Percentiles rank a stretch among this genome's conserved stretches.
These are phyloP conservation scores for Scaptomyza montana DNA, from an alignment of 1,140 invertebrate genomes.

Conservation along the genomic window DNA sequence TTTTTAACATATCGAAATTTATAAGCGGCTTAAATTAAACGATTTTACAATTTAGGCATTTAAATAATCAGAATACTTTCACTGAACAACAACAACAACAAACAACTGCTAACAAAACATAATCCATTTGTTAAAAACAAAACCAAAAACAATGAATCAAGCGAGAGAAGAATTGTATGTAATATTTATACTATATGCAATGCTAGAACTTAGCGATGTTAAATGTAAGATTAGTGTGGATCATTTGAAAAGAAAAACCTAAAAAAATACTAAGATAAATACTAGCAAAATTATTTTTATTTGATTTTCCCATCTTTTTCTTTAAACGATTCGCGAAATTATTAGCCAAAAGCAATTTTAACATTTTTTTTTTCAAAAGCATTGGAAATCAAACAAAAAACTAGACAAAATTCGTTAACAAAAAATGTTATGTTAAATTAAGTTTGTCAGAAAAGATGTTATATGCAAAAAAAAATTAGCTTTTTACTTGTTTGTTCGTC, in stretches of 20 bases:
- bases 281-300: conserved; percentile 70
- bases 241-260: conserved; percentile 41
- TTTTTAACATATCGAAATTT: conserved; percentile 81
- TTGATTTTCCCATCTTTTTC: conserved; percentile 49
- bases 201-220: conserved; percentile 38
- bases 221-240: conserved; percentile 60
- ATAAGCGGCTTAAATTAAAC: conserved; percentile 63
- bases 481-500: conserved; percentile 24
- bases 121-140: conserved; percentile 62
- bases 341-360: conserved; percentile 59
- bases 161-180: conserved; percentile 16
- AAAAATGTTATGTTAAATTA: conserved; percentile 53
- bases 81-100: conserved; percentile 30
- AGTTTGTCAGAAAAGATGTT: conserved; percentile 67
- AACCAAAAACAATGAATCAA: conserved; percentile 25
- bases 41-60: conserved; percentile 78
- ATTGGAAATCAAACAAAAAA: conserved; percentile 61
- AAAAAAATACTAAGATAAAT: conserved; percentile 32
- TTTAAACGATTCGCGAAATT: conserved; percentile 41
- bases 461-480: conserved; percentile 20
- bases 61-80: conserved; percentile 60
- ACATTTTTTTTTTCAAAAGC: conserved; percentile 54
- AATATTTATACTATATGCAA: conserved; percentile 11
- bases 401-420: conserved; percentile 66
- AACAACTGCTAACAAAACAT: conserved; percentile 58